Evolutionary conservation across 1,140 invertebrate species (phyloP).

Genomic region (Zaprionus camerounensis): DNA sequence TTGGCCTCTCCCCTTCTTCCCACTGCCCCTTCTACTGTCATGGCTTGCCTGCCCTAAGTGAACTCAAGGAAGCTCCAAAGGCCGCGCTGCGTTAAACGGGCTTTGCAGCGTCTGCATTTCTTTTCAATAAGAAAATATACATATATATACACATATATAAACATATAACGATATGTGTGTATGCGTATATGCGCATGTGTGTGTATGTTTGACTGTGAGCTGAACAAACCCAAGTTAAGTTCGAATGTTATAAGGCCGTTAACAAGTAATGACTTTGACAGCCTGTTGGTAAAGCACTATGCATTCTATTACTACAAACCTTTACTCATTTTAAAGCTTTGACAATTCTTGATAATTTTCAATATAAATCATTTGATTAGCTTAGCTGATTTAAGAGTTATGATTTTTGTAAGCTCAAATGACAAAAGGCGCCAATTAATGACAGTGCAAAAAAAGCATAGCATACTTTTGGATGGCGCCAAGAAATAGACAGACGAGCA

Average conservation of each 20-base stretch:
- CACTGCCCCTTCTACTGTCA: not conserved
- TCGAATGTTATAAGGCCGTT: not conserved
- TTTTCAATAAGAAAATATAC: conserved; percentile 67
- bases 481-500: not conserved
- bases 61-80: not conserved
- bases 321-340: no score
- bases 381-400: no score
- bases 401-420: no score
- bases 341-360: no score
- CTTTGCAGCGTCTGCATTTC: conserved; percentile 66
- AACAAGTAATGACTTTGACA: not conserved
- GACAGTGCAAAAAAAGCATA: not conserved
- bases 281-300: not conserved
- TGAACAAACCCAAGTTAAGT: not conserved
- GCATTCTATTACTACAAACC: no score
- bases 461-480: not conserved
- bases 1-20: rapidly evolving
- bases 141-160: not conserved
- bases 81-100: not conserved
- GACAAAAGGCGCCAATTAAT: no score
- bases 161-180: not conserved
- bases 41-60: not conserved
- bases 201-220: not conserved
- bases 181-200: not conserved
- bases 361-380: no score